These are phyloP conservation scores for Trachelus iudaicus DNA, from an alignment of 2,888 invertebrate genomes.

Conservation along the genomic window DNA sequence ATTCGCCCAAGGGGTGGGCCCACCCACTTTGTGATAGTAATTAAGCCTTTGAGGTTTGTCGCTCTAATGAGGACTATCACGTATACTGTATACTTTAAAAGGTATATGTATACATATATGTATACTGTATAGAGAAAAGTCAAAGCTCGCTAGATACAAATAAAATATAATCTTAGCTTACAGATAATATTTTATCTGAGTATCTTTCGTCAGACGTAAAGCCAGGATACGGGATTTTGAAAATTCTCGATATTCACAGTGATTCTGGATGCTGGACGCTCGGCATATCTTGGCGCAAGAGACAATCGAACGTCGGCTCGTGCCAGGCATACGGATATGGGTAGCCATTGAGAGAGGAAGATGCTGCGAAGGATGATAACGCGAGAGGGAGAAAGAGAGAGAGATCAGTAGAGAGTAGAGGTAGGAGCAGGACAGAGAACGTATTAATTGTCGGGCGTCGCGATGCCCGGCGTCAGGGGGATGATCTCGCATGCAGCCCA, in stretches of 20 bases:
- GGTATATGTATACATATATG: background rate
- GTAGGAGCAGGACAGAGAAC: slow-evolving; percentile 7
- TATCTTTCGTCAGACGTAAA: background rate
- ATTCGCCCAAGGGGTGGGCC: slow-evolving; percentile 27
- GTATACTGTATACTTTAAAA: background rate
- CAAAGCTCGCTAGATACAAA: background rate
- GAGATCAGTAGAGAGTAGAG: background rate
- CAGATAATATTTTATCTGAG: background rate
- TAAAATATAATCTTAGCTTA: background rate
- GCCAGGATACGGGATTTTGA: background rate
- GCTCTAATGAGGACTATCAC: slow-evolving; percentile 55
- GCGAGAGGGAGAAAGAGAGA: background rate
- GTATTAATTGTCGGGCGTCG: slow-evolving; percentile 55
- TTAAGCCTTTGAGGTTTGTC: slow-evolving; percentile 45
- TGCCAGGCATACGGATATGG: slow-evolving; percentile 42
- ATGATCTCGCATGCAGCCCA: slow-evolving; percentile 47
- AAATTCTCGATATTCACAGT: background rate
- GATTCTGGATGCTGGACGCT: background rate
- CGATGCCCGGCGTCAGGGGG: slow-evolving; percentile 43
- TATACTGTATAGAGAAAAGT: background rate
- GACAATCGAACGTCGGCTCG: slow-evolving; percentile 41
- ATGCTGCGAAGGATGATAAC: slow-evolving; percentile 30
- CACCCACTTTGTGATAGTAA: slow-evolving; percentile 39
- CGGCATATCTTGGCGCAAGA: slow-evolving; percentile 10
- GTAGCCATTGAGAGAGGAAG: background rate